phyloP scores from a whole-genome alignment of 2,113 vertebrate species.

The Pluvianellus socialis region DNA sequence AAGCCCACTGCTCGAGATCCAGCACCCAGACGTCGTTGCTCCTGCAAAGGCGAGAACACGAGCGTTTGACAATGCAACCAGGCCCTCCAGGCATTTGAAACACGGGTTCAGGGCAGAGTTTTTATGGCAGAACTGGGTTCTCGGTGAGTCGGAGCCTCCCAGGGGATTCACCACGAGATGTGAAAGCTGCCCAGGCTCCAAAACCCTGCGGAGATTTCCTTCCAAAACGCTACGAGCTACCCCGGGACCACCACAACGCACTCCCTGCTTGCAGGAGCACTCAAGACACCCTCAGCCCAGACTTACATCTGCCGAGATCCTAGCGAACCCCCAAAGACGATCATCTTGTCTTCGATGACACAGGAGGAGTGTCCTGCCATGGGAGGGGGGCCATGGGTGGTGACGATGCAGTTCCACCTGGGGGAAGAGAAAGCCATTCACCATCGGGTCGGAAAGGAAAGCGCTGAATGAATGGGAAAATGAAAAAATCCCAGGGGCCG shows the following conservation, averaged over 20 bases:
- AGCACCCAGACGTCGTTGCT: conserved; percentile 97
- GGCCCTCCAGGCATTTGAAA: accelerated
- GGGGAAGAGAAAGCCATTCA: not conserved
- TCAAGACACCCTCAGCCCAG: not conserved
- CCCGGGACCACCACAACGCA: accelerated
- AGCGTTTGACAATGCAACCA: not conserved
- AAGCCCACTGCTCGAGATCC: conserved; percentile 96
- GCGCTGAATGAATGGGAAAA: not conserved
- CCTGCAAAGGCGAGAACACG: conserved; percentile 72
- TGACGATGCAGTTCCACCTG: conserved; percentile 99
- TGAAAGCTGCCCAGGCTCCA: not conserved
- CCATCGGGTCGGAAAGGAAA: not conserved
- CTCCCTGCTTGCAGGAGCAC: accelerated
- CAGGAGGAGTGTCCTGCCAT: conserved; percentile 99
- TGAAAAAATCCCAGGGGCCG: not conserved
- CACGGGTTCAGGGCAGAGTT: accelerated
- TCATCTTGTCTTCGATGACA: conserved; percentile 93
- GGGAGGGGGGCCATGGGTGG: conserved; percentile 93
- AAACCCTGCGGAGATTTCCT: not conserved
- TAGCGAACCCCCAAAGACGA: conserved; percentile 95
- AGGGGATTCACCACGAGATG: not conserved
- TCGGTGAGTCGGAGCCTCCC: accelerated
- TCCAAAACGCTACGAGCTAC: accelerated
- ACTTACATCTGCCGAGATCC: conserved; percentile 96
- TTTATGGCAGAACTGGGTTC: not conserved